Evolutionary conservation across 2,113 vertebrate species (phyloP).

Genomic region (Natator depressus): DNA sequence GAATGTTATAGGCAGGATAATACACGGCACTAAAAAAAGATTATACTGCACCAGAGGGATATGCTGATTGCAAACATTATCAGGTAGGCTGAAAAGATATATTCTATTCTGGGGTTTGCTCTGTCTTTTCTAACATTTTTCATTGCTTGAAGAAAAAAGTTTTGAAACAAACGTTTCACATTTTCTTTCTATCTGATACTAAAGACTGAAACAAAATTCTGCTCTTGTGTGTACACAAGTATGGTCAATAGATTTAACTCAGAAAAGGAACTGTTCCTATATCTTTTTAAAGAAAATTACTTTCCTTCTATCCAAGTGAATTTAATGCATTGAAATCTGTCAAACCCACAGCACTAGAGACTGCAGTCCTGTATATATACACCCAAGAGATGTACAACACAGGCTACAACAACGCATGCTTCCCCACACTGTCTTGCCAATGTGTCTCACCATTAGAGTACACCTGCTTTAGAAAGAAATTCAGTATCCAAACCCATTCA

Average conservation of each 20-base stretch:
- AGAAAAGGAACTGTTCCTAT: not conserved
- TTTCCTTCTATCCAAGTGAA: not conserved
- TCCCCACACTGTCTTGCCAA: not conserved
- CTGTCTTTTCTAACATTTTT: not conserved
- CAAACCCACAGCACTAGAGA: not conserved
- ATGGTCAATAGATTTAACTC: not conserved
- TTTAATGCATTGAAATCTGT: not conserved
- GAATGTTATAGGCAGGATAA: accelerated
- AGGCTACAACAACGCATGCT: not conserved
- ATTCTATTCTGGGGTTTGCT: not conserved
- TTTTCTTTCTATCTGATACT: not conserved
- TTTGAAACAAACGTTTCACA: accelerated
- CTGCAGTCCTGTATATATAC: accelerated
- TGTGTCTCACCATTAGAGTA: not conserved
- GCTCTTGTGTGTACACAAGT: not conserved
- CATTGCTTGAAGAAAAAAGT: not conserved
- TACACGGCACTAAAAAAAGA: not conserved
- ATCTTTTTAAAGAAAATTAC: not conserved
- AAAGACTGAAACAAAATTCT: not conserved
- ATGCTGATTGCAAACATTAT: not conserved
- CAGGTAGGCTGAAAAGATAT: not conserved
- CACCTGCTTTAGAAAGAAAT: not conserved
- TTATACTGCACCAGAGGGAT: not conserved
- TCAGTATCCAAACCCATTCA: not conserved
- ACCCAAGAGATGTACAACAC: accelerated